A percentile compares a stretch with the other conserved stretches of the same genome.
Conservation (phyloP, 2,888 invertebrate species). For the Andrena minutula region DNA sequence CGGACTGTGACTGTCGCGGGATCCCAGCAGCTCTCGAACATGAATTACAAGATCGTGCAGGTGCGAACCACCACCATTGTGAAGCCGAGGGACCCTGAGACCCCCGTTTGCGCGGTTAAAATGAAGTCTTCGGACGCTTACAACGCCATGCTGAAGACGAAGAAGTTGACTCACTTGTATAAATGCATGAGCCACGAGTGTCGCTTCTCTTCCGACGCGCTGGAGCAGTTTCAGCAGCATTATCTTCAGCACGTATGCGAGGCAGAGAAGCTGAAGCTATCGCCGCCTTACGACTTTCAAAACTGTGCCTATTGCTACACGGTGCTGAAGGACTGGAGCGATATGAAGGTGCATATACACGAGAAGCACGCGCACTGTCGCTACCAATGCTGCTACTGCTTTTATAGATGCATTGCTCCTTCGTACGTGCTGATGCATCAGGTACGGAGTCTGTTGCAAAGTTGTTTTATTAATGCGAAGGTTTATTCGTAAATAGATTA, state of each 20-base stretch:
- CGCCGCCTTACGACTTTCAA: slow-evolving; percentile 85
- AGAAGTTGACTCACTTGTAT: slow-evolving; percentile 85
- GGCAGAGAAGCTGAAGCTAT: slow-evolving; percentile 74
- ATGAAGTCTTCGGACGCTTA: slow-evolving; percentile 78
- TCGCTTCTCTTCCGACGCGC: slow-evolving; percentile 84
- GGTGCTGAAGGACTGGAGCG: slow-evolving; percentile 83
- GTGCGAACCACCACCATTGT: slow-evolving; percentile 61
- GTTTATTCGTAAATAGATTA: background rate
- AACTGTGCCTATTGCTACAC: slow-evolving; percentile 88
- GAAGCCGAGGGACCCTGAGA: slow-evolving; percentile 46
- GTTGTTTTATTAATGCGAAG: background rate
- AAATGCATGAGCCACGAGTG: slow-evolving; percentile 87
- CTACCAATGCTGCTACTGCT: slow-evolving; percentile 89
- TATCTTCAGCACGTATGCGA: slow-evolving; percentile 79
- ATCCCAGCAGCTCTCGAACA: slow-evolving; percentile 32
- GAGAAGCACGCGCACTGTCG: slow-evolving; percentile 88
- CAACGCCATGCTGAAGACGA: slow-evolving; percentile 81
- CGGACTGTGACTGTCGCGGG: slow-evolving; percentile 40
- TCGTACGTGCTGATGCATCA: slow-evolving; percentile 89
- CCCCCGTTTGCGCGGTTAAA: slow-evolving; percentile 60
- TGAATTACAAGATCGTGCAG: slow-evolving; percentile 77
- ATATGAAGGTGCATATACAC: slow-evolving; percentile 87
- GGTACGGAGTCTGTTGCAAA: slow-evolving; percentile 69
- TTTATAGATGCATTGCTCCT: slow-evolving; percentile 88
- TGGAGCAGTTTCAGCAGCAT: slow-evolving; percentile 84